These are phyloP conservation scores for Apis dorsata DNA, from an alignment of 1,140 invertebrate genomes.

Conservation along the genomic window DNA sequence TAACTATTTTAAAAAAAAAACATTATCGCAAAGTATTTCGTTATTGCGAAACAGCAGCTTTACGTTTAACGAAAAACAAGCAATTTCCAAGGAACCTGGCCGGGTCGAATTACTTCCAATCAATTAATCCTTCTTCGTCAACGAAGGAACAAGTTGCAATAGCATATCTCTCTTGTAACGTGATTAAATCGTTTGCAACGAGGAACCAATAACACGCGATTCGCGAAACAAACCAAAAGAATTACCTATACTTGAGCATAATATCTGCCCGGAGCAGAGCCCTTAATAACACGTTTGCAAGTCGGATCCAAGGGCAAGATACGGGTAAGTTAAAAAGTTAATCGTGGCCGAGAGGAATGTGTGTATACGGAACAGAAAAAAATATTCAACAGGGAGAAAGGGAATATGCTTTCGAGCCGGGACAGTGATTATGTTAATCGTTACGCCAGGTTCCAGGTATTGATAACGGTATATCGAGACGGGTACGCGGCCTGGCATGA, in stretches of 20 bases:
- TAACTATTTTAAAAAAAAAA: no score
- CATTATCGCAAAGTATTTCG: no score
- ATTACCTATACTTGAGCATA: background rate
- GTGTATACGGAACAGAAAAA: background rate
- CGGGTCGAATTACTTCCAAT: background rate
- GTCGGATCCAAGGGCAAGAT: conserved; percentile 26
- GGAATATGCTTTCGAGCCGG: conserved; percentile 16
- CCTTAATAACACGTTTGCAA: conserved; percentile 33
- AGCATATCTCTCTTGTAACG: no score
- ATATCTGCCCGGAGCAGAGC: conserved; percentile 1
- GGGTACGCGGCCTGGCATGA: background rate
- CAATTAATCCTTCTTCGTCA: conserved; percentile 16
- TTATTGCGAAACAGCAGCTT: no score
- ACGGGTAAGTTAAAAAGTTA: conserved; percentile 48
- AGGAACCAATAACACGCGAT: background rate
- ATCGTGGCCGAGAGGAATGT: conserved; percentile 22
- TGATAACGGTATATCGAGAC: conserved; percentile 57
- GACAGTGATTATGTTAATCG: conserved; percentile 56
- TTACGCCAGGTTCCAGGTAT: conserved; percentile 51
- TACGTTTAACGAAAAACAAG: background rate
- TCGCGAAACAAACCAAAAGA: background rate
- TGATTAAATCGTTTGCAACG: background rate
- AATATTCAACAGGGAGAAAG: background rate
- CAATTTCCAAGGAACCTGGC: no score
- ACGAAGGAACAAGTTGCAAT: background rate